Evolutionary conservation across 2,888 invertebrate genomes (phyloP).

Genomic region (Agriopis leucophaearia): DNA sequence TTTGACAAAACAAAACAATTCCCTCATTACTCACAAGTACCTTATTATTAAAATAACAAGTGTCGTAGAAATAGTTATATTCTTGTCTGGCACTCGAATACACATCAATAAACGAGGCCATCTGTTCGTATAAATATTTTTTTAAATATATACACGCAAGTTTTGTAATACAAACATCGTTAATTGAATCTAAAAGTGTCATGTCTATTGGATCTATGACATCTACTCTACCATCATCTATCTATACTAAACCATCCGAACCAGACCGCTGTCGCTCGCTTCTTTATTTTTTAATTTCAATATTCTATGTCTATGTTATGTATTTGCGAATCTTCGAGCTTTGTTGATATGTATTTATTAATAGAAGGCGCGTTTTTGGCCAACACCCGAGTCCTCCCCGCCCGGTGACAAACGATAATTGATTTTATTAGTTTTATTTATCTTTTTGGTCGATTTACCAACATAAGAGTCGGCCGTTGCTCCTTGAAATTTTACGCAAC

Average conservation of each 20-base stretch:
- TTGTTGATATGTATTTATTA: constrained; percentile 70
- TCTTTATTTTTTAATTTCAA: constrained; percentile 25
- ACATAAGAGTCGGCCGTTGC: constrained; percentile 67
- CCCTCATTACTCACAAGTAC: constrained; percentile 33
- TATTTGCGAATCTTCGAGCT: constrained; percentile 50
- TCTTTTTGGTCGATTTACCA: constrained; percentile 59
- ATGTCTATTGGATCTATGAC: constrained; percentile 16
- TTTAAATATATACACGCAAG: constrained; percentile 15
- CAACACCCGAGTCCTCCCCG: constrained; percentile 51
- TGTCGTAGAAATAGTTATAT: constrained; percentile 28
- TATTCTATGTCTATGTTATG: constrained; percentile 31
- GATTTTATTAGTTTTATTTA: constrained; percentile 63
- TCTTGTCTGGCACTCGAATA: constrained; percentile 27
- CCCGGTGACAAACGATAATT: constrained; percentile 66
- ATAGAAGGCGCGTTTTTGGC: constrained; percentile 60
- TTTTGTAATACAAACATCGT: constrained; percentile 29
- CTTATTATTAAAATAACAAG: constrained; percentile 34
- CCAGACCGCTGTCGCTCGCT: constrained; percentile 2
- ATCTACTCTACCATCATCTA: neutral
- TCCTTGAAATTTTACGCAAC: constrained; percentile 62
- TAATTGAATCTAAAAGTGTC: constrained; percentile 22
- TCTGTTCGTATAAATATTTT: constrained; percentile 29
- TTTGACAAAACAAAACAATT: constrained; percentile 36
- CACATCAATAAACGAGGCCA: constrained; percentile 30
- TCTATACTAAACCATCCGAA: constrained; percentile 4